Percentiles rank a stretch among this genome's conserved stretches.
Conservation (phyloP, 2,113 vertebrate genomes). For the Pseudolaguvia tuberculata region DNA sequence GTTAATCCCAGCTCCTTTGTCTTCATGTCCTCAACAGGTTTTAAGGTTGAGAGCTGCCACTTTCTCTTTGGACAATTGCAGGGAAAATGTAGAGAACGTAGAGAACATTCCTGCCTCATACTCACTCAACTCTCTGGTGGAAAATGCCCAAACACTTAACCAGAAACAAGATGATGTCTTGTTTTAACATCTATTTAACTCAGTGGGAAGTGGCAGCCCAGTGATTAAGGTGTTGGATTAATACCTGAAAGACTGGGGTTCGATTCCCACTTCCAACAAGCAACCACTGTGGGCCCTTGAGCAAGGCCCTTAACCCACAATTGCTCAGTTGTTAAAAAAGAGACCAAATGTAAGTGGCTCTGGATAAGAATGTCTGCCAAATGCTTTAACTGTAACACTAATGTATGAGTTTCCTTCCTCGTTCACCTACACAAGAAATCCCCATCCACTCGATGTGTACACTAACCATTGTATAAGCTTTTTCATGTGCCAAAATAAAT, state of each 20-base stretch:
- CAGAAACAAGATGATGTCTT: neutral
- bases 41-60: slow-evolving; percentile 21
- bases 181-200: neutral
- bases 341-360: too few relatives aligned
- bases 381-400: neutral
- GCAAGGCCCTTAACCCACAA: too few relatives aligned
- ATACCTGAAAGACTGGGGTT: too few relatives aligned
- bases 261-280: too few relatives aligned
- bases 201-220: neutral
- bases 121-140: neutral
- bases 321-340: too few relatives aligned
- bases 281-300: too few relatives aligned
- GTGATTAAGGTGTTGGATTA: too few relatives aligned
- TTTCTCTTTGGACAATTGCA: neutral
- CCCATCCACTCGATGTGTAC: neutral
- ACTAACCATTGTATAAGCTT: neutral
- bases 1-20: neutral
- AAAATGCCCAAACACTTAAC: neutral
- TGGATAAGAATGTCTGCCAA: too few relatives aligned
- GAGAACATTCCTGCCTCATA: neutral
- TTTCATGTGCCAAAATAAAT: neutral
- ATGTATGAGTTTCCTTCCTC: neutral
- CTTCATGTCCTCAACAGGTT: neutral
- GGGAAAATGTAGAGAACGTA: neutral
- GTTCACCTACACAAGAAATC: neutral